Percentiles rank a stretch among this genome's conserved stretches.
Evolutionary conservation across 92 coral and sea anemone species (phyloP).

Genomic region (Paramuricea clavata): DNA sequence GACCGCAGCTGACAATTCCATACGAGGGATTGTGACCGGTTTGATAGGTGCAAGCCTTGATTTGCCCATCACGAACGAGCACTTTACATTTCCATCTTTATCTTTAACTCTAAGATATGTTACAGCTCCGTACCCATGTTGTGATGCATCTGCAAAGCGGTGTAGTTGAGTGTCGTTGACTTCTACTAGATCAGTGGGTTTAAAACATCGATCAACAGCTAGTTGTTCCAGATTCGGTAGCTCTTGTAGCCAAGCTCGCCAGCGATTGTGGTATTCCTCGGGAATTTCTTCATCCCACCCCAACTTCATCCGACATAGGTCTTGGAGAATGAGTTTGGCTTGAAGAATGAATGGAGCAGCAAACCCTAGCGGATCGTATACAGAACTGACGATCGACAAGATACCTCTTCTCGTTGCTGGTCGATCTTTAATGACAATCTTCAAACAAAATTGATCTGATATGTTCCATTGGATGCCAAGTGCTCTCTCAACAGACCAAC

Average conservation of each 20-base stretch:
- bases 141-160: slow-evolving; percentile 55
- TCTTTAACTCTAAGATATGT: slow-evolving; percentile 50
- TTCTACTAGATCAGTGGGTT: slow-evolving; percentile 51
- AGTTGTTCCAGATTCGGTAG: slow-evolving; percentile 57
- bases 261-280: slow-evolving; percentile 45
- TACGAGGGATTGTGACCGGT: slow-evolving; percentile 40
- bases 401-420: slow-evolving; percentile 70
- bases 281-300: slow-evolving; percentile 67
- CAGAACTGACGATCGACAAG: slow-evolving; percentile 51
- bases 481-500: slow-evolving; percentile 47
- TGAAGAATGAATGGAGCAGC: slow-evolving; percentile 64
- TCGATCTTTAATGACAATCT: slow-evolving; percentile 57
- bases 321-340: slow-evolving; percentile 67
- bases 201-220: slow-evolving; percentile 57
- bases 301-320: slow-evolving; percentile 55
- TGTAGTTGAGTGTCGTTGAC: slow-evolving; percentile 61
- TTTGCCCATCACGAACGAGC: slow-evolving; percentile 62
- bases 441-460: slow-evolving; percentile 54
- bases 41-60: slow-evolving; percentile 46
- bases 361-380: slow-evolving; percentile 66
- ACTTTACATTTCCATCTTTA: slow-evolving; percentile 6
- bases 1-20: slow-evolving; percentile 53
- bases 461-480: slow-evolving; percentile 59
- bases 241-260: slow-evolving; percentile 59
- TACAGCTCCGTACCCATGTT: slow-evolving; percentile 56